A percentile compares a stretch with the other conserved stretches of the same genome.
phyloP scores from a whole-genome alignment of 2,113 vertebrate genomes.

The Oncorhynchus keta region DNA sequence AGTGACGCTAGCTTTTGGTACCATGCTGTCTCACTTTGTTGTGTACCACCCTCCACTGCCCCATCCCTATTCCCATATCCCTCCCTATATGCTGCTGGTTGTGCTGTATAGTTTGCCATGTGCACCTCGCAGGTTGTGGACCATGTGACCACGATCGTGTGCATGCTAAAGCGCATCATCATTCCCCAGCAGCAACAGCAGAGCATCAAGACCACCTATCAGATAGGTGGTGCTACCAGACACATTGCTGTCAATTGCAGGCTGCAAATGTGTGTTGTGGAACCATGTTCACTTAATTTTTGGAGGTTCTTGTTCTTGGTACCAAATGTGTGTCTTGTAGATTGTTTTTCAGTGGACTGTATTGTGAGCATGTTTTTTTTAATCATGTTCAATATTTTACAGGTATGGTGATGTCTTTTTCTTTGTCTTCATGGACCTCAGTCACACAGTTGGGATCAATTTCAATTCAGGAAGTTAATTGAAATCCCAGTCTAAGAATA shows the following conservation, averaged over 20 bases:
- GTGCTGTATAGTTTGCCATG: conserved; percentile 57
- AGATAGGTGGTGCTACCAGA: conserved; percentile 9
- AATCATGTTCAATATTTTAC: background rate
- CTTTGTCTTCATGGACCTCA: background rate
- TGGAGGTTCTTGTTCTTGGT: background rate
- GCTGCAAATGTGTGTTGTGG: conserved; percentile 7
- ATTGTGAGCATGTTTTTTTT: background rate
- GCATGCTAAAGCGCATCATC: conserved; percentile 57
- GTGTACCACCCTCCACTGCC: background rate
- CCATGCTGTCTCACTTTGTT: background rate
- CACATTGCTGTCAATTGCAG: conserved; percentile 15
- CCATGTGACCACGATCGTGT: conserved; percentile 35
- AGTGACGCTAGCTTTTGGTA: background rate
- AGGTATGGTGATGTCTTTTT: background rate
- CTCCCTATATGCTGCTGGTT: conserved; percentile 37
- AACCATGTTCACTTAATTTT: background rate
- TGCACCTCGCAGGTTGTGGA: conserved; percentile 43
- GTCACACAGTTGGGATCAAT: background rate
- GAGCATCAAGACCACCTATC: conserved; percentile 31
- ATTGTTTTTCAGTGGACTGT: background rate
- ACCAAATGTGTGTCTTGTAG: background rate
- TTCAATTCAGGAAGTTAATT: background rate
- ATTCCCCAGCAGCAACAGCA: conserved; percentile 34
- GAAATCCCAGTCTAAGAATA: too few relatives aligned
- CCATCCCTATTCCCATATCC: background rate